Evolutionary conservation across 2,113 vertebrate species (phyloP).

Genomic region (Thalassoma bifasciatum): DNA sequence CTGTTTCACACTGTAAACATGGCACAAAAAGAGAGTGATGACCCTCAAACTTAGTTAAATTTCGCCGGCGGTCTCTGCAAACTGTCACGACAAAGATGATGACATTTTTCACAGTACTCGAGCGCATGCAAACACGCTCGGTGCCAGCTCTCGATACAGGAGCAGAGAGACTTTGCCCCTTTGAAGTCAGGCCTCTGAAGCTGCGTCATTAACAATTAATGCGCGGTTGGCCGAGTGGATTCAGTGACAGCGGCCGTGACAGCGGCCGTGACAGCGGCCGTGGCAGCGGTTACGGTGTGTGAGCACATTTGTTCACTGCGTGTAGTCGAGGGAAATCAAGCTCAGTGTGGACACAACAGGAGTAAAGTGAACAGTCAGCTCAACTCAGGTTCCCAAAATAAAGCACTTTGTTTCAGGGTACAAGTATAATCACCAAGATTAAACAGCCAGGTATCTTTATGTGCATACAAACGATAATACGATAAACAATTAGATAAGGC

Average conservation of each 20-base stretch:
- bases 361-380: not conserved
- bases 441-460: no score
- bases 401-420: no score
- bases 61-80: no score
- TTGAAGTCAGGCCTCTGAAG: not conserved
- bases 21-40: no score
- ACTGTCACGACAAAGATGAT: no score
- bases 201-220: conserved; percentile 31
- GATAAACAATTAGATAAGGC: no score
- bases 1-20: no score
- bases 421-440: no score
- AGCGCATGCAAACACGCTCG: not conserved
- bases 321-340: conserved; percentile 5
- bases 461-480: no score
- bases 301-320: not conserved
- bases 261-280: conserved; percentile 17
- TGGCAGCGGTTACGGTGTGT: not conserved
- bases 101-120: no score
- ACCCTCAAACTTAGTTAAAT: no score
- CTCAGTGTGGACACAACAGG: conserved; percentile 4
- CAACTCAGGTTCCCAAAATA: no score
- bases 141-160: conserved; percentile 8
- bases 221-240: conserved; percentile 5
- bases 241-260: conserved; percentile 13
- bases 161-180: conserved; percentile 36